Evolutionary conservation across 2,888 invertebrate genomes (phyloP).

Genomic region (Lordiphosa andalusiaca): DNA sequence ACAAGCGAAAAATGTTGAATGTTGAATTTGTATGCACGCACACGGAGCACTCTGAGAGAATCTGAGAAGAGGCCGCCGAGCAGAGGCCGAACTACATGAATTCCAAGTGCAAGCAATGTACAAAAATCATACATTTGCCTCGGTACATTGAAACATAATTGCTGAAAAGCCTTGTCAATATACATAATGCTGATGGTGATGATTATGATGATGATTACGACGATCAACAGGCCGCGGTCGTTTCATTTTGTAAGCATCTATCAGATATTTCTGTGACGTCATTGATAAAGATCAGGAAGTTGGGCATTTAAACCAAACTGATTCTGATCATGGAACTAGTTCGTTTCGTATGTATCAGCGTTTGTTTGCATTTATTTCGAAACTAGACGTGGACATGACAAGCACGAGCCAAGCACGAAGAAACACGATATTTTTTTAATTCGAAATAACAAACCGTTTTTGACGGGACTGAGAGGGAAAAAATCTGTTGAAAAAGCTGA

Average conservation of each 20-base stretch:
- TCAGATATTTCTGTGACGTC: not conserved
- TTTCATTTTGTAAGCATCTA: not conserved
- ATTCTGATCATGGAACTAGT: no score
- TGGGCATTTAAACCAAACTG: no score
- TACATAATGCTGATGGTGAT: constrained; percentile 6
- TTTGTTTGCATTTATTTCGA: no score
- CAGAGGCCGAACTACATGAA: constrained; percentile 2
- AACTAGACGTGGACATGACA: no score
- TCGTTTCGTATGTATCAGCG: no score
- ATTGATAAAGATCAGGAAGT: constrained; percentile 5
- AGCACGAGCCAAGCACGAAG: no score
- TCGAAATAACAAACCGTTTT: no score
- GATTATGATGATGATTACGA: constrained; percentile 3
- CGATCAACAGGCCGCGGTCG: not conserved
- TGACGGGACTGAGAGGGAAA: no score
- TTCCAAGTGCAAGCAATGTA: constrained; percentile 54
- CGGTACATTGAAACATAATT: constrained; percentile 10
- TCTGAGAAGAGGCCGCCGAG: constrained; percentile 5
- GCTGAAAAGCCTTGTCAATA: constrained; percentile 18
- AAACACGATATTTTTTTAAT: no score
- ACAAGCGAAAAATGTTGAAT: constrained; percentile 42
- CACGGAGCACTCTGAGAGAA: constrained; percentile 15
- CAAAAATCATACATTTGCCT: constrained; percentile 30
- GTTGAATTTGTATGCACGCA: constrained; percentile 63
- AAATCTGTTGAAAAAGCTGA: no score